Base-by-base conservation (phyloP, 2,797 vertebrate genomes). In the Basileuterus tristriatus region DNA sequence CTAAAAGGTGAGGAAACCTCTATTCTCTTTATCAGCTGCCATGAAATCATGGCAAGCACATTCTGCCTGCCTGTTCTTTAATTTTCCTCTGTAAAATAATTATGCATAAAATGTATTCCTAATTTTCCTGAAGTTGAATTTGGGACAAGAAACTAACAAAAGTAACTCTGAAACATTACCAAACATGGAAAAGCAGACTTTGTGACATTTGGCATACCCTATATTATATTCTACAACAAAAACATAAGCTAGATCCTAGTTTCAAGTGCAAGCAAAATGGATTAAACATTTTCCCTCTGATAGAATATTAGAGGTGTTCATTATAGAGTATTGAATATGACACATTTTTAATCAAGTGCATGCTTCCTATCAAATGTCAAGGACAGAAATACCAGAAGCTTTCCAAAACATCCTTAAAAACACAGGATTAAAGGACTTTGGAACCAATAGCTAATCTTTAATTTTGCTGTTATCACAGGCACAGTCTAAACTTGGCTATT, bases 401-500 rank as follows among this genome's bases (percentile, higher is more conserved):
- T 97, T 92, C 62, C 44, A 93, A 89, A 97, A 76, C 43, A 53
- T 41, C 70, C 69, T 86, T n/a, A 75, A 74, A 95, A 92, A 7
- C 64, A 43, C 16, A 87, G 64, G 44, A 89, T 52, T 64, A 95
- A 92, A 78, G 11, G 18, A 74, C 30, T 69, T 91, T 85, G 69
- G 83, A 93, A 89, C n/a, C 41, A 90, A 92, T 53, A 84, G 8
- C 2, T 19, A 70, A 71, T 75, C 56, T 86, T 72, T 75, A 49
- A 83, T 83, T 95, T 80, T 76, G 43, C 39, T 62, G 32, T 80
- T 93, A 89, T 87, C 52, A 58, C 19, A 83, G n/a, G 21, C 34
- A 88, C 17, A 72, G 29, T 80, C 55, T 94, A 97, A 95, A 91
- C 77, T 90, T 96, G 83, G 85, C 27, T 90, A 55, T 87, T 82